phyloP scores from a whole-genome alignment of 2,888 invertebrate genomes.

The Heliconius hortense region DNA sequence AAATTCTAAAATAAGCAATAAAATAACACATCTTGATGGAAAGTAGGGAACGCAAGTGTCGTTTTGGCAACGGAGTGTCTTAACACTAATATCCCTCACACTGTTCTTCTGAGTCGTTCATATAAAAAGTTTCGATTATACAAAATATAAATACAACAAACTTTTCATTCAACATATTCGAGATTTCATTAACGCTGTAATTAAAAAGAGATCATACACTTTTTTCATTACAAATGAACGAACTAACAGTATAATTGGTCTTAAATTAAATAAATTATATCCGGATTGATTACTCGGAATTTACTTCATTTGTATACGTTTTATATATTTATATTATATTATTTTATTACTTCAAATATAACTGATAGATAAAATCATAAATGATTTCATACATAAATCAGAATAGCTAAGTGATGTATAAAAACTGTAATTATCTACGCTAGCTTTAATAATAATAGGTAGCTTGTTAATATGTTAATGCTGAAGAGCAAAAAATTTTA shows the following conservation, averaged over 20 bases:
- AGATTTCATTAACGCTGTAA: not conserved
- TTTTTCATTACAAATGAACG: slow-evolving; percentile 7
- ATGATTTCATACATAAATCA: slow-evolving; percentile 5
- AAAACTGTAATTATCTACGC: not conserved
- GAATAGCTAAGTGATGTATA: slow-evolving; percentile 8
- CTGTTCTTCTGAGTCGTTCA: not conserved
- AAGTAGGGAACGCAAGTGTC: too few species aligned
- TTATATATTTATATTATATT: slow-evolving; percentile 1
- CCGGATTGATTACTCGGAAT: slow-evolving; percentile 22
- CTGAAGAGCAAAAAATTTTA: not conserved
- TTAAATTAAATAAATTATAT: slow-evolving; percentile 6
- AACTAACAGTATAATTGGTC: slow-evolving; percentile 7
- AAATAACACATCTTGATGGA: too few species aligned
- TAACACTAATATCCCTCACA: too few species aligned
- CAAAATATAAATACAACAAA: not conserved
- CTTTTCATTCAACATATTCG: not conserved
- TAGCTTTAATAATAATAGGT: not conserved
- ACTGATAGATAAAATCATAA: not conserved
- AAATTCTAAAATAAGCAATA: too few species aligned
- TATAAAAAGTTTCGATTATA: not conserved
- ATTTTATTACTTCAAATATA: not conserved
- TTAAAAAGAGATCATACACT: not conserved
- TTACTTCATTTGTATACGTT: slow-evolving; percentile 9
- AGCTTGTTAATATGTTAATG: not conserved
- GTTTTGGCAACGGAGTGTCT: too few species aligned